Evolutionary conservation across 2,113 vertebrate species (phyloP), one percentile per base, ranked within the genome.

Genomic region (Archilochus colubris): DNA sequence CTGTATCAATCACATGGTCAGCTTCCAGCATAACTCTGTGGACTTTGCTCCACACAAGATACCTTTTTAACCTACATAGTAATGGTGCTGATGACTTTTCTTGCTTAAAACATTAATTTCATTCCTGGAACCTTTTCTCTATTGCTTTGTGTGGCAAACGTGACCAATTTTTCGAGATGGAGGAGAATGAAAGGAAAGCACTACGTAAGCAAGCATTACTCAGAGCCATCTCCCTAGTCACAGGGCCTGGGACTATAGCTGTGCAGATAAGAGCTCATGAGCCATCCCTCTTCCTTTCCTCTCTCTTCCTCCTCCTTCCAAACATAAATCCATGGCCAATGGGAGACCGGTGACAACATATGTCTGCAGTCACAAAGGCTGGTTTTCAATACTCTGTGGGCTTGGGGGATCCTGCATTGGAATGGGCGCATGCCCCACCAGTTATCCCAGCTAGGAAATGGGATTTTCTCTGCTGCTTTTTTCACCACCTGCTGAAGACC

Each of bases 321-420:
- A 9, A n/a, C n/a, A 76, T 55, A 36, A 16, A n/a, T 1, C 2
- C 69, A 33, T 0, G 9, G 22, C 20, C 51, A n/a, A 2, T 21
- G 69, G 53, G 44, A 57, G 20, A 40, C 36, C n/a, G 0, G 1
- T 18, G 40, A 30, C 69, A 38, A 4, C 1, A 0, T 4, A 9
- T 5, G 15, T 30, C n/a, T 50, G 7, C 11, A 51, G 51, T 12
- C 70, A 24, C 19, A 24, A 74, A 38, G 51, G 27, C 0, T 67
- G 8, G 8, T 36, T 62, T 77, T 40, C 73, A 31, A 0, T 6
- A 31, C 6, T 3, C 21, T 1, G 4, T 8, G 50, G 14, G 14
- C 10, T 51, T 62, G 12, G 38, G 51, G 20, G 10, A 33, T 51
- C 23, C 62, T 91, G 53, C 12, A 7, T 2, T 9, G 27, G 25